Conservation (phyloP, 1,140 invertebrate genomes). For the Lordiphosa clarofinis region DNA sequence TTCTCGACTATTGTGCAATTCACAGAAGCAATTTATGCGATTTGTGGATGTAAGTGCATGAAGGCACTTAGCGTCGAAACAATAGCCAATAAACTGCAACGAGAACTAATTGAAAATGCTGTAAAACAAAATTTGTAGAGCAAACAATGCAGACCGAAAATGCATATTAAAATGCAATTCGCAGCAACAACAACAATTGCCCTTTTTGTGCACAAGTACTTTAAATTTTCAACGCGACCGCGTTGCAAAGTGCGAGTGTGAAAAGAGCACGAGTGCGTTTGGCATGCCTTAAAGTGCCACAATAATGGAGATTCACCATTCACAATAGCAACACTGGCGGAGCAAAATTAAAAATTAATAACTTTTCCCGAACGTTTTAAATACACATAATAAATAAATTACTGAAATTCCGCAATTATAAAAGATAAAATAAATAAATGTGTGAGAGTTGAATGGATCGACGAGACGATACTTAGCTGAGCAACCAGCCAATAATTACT, state of each 20-base stretch:
- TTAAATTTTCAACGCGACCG: conserved; percentile 10
- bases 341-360: conserved; percentile 69
- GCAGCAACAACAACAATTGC: conserved; percentile 31
- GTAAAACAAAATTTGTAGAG: conserved; percentile 60
- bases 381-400: conserved; percentile 73
- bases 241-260: neutral
- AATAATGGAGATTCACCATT: conserved; percentile 9
- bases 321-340: conserved; percentile 35
- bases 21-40: conserved; percentile 24
- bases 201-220: conserved; percentile 26
- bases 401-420: conserved; percentile 74
- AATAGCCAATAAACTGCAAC: conserved; percentile 72
- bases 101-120: conserved; percentile 72
- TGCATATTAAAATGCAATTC: conserved; percentile 60
- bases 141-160: conserved; percentile 53
- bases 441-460: neutral
- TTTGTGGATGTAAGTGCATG: conserved; percentile 12
- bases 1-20: conserved; percentile 20
- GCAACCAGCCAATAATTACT: too few relatives aligned
- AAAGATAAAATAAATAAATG: conserved; percentile 36
- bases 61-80: conserved; percentile 63
- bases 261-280: conserved; percentile 3
- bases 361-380: conserved; percentile 56
- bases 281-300: conserved; percentile 34
- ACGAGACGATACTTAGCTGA: neutral